These are phyloP conservation scores for Priapulus caudatus DNA, from an alignment of 2,888 invertebrate genomes.

Conservation along the genomic window DNA sequence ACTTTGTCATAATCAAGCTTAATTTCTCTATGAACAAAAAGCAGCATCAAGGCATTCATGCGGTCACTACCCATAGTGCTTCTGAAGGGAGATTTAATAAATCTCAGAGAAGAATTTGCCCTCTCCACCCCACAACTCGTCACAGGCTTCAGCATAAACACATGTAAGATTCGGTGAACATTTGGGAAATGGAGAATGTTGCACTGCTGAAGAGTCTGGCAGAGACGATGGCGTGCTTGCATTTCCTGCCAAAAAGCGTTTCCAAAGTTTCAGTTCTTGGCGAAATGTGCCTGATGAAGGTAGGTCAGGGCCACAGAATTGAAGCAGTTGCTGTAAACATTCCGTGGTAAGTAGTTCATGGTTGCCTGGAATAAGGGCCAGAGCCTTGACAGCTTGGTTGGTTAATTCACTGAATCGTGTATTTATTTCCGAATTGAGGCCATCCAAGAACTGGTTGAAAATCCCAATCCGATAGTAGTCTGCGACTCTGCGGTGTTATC, in stretches of 20 bases:
- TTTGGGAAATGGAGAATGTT: background rate
- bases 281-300: background rate
- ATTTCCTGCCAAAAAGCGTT: background rate
- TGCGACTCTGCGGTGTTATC: background rate
- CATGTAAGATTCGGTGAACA: background rate
- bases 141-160: background rate
- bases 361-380: background rate
- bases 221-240: background rate
- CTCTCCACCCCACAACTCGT: background rate
- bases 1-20: background rate
- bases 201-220: background rate
- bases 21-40: background rate
- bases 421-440: background rate
- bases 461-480: background rate
- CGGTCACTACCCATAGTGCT: background rate
- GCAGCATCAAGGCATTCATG: background rate
- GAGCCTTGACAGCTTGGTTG: background rate
- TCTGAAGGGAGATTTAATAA: background rate
- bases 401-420: background rate
- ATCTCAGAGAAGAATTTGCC: background rate
- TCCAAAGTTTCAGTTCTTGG: background rate
- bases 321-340: background rate
- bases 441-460: background rate
- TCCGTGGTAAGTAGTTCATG: background rate
- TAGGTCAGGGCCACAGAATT: background rate